Base-by-base conservation (phyloP, 2,113 vertebrate genomes). In the Piprites chloris region DNA sequence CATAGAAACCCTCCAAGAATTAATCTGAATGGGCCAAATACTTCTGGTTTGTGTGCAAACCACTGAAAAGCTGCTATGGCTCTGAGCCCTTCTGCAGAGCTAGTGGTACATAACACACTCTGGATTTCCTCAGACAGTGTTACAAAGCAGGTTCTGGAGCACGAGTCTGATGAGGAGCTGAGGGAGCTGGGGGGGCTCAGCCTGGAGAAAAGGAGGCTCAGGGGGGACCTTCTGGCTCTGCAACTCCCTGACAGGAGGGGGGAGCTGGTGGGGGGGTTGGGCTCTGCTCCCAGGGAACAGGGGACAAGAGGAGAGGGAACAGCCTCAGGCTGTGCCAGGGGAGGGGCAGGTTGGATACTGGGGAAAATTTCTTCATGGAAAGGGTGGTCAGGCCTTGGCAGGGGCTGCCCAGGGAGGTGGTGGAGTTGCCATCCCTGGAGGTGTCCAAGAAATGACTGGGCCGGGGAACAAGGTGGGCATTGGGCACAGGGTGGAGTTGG, bases 401-500 rank as follows among this genome's bases (percentile, higher is more conserved):
- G n/a, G 24, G 6, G 23, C 12, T 63, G 12, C 14, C n/a, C 16
- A 79, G 30, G 41, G 13, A 19, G 39, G 27, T 37, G n/a, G 11
- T 63, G 66, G n/a, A 7, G 24, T 63, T 0, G 5, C 41, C 41
- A 21, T 53, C 15, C 30, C 20, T 26, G 56, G 9, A 62, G 14
- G 33, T 69, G 65, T 3, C 55, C 47, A 8, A 20, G 28, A 28
- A 63, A 47, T 2, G 6, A 1, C 15, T 39, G n/a, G 16, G 24
- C 62, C 71, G 66, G n/a, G 15, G 9, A 2, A 24, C 27, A 49
- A 12, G 28, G 44, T 39, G n/a, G 21, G 42, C 3, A 55, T 9
- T 0, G 0, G 56, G 41, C 30, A 71, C n/a, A 30, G 23, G 3
- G 13, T 6, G 66, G 41, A 21, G 4, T 63, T 0, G 0, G 2